These are phyloP conservation scores for Prionailurus bengalensis DNA, from an alignment of 2,113 vertebrate genomes.

Conservation along the genomic window DNA sequence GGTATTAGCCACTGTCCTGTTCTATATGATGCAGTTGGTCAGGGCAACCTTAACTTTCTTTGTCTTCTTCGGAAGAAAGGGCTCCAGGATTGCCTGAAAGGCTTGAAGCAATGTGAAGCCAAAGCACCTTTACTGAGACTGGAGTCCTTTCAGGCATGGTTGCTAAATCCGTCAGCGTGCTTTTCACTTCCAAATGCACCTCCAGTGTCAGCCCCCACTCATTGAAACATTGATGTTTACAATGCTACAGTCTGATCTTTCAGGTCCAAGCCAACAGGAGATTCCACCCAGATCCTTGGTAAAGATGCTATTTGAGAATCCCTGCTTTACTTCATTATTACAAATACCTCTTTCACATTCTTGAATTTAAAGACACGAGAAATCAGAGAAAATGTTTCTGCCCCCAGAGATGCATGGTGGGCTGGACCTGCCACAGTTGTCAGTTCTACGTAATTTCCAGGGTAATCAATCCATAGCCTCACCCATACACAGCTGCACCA, in stretches of 20 bases:
- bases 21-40: not conserved
- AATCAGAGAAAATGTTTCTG: conserved; percentile 93
- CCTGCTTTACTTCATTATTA: conserved; percentile 98
- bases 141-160: conserved; percentile 94
- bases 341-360: conserved; percentile 96
- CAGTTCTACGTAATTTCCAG: conserved; percentile 93
- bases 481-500: conserved; percentile 90
- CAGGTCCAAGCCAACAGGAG: conserved; percentile 94
- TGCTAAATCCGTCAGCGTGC: conserved; percentile 94
- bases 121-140: conserved; percentile 89
- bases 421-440: conserved; percentile 91
- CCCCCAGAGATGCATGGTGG: conserved; percentile 89
- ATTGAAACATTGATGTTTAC: conserved; percentile 94
- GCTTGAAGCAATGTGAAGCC: not conserved
- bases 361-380: conserved; percentile 92
- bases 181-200: conserved; percentile 94
- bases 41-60: not conserved
- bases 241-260: conserved; percentile 93
- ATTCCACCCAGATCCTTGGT: conserved; percentile 94
- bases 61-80: conserved; percentile 21
- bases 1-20: not conserved
- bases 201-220: conserved; percentile 92
- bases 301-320: conserved; percentile 96
- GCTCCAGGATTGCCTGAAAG: not conserved
- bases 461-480: conserved; percentile 91